phyloP scores from a whole-genome alignment of 1,140 invertebrate species.

The Riptortus pedestris region DNA sequence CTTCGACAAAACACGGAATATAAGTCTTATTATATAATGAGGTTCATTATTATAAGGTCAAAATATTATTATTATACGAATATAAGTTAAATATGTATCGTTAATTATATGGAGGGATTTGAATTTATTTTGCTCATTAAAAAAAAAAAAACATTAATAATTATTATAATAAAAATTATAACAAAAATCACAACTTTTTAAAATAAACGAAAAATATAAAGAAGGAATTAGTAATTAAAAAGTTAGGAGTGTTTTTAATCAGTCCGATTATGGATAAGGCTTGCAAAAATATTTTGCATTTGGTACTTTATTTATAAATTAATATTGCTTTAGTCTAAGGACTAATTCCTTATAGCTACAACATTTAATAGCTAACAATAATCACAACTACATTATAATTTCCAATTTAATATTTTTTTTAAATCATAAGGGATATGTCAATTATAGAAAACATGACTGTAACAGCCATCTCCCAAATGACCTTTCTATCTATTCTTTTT shows the following conservation, averaged over 20 bases:
- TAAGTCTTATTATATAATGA: no score
- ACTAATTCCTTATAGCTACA: not conserved
- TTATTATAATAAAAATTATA: not conserved
- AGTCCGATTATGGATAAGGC: no score
- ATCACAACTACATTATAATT: constrained; percentile 1
- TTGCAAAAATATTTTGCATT: not conserved
- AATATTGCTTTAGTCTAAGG: constrained; percentile 1
- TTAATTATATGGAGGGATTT: not conserved
- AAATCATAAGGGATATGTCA: not conserved
- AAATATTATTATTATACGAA: no score
- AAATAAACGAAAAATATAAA: not conserved
- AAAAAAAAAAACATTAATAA: not conserved
- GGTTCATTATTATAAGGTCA: no score
- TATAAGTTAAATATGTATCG: not conserved
- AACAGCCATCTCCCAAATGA: not conserved
- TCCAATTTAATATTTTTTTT: no score
- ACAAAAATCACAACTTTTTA: not conserved
- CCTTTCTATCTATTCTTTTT: not conserved
- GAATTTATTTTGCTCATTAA: not conserved
- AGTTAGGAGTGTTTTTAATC: no score
- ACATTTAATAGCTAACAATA: not conserved
- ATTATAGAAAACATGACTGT: no score
- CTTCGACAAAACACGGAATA: no score
- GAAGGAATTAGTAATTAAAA: no score
- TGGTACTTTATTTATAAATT: constrained; percentile 3